phyloP scores from a whole-genome alignment of 2,113 vertebrate species.

The Amia ocellicauda region DNA sequence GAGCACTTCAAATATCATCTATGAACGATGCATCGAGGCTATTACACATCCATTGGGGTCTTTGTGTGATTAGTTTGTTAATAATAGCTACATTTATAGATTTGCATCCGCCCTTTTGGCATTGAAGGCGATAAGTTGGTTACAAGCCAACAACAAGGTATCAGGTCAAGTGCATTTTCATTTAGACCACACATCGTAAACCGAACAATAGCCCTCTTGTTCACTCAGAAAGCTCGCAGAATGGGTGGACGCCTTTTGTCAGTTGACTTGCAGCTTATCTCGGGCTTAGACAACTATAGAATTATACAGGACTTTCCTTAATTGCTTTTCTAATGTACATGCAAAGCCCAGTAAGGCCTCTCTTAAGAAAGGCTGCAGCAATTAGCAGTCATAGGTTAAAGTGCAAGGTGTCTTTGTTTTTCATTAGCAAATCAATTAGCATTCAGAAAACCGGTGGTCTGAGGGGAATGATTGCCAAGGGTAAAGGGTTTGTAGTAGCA shows the following conservation, averaged over 20 bases:
- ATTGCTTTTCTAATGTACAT: conserved; percentile 36
- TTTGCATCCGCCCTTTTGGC: too few relatives aligned
- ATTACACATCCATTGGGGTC: too few relatives aligned
- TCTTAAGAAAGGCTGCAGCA: conserved; percentile 22
- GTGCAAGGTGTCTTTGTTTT: conserved; percentile 33
- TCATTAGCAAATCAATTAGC: conserved; percentile 29
- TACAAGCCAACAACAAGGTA: too few relatives aligned
- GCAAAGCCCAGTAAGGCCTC: conserved; percentile 38
- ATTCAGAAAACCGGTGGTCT: conserved; percentile 24
- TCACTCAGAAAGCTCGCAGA: too few relatives aligned
- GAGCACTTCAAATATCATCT: too few relatives aligned
- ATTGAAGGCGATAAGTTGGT: too few relatives aligned
- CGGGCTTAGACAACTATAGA: conserved; percentile 31
- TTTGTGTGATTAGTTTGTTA: too few relatives aligned
- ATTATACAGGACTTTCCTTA: conserved; percentile 41
- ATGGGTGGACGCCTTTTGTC: conserved; percentile 40
- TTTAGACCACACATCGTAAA: conserved; percentile 44
- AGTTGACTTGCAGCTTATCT: conserved; percentile 32
- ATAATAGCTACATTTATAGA: too few relatives aligned
- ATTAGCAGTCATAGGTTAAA: conserved; percentile 27
- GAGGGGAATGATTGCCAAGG: background rate
- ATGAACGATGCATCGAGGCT: too few relatives aligned
- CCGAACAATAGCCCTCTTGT: too few relatives aligned
- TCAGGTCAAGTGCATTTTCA: too few relatives aligned
- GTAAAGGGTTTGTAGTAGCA: background rate